Conservation (phyloP, 2,888 invertebrate species). For the Schizaphis graminum region DNA sequence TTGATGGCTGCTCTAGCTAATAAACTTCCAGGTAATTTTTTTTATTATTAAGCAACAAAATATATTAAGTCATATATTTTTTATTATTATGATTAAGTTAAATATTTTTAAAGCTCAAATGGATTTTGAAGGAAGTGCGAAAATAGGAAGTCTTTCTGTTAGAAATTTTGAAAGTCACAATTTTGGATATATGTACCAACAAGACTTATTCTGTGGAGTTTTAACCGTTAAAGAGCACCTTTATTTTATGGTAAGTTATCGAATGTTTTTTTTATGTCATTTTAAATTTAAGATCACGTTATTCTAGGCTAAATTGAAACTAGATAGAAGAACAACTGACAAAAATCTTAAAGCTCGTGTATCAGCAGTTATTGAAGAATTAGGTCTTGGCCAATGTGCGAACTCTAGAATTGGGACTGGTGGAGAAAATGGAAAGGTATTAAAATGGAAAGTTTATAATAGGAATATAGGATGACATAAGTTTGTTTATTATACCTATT, state of each 20-base stretch:
- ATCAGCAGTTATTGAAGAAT: conserved; percentile 78
- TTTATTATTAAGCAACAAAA: background rate
- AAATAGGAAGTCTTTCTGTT: conserved; percentile 75
- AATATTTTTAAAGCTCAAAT: conserved; percentile 16
- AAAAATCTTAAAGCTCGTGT: conserved; percentile 79
- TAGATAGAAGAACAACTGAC: conserved; percentile 79
- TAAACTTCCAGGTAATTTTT: conserved; percentile 77
- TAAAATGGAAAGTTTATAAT: background rate
- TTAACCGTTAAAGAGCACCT: conserved; percentile 91
- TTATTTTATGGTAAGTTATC: conserved; percentile 80
- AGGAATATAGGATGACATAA: background rate
- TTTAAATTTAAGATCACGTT: background rate
- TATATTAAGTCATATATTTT: background rate
- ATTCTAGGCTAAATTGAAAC: conserved; percentile 81
- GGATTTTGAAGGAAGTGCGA: conserved; percentile 34
- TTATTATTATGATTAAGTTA: background rate
- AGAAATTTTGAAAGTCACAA: conserved; percentile 84
- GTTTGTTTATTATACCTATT: background rate
- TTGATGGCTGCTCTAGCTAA: conserved; percentile 87
- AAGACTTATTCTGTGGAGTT: conserved; percentile 88
- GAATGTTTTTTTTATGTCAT: background rate
- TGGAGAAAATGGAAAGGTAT: conserved; percentile 60
- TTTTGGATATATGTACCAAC: conserved; percentile 92
- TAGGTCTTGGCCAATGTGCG: conserved; percentile 80
- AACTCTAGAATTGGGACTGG: conserved; percentile 83